Percentiles rank a stretch among this genome's conserved stretches.
Evolutionary conservation across 2,888 invertebrate genomes (phyloP).

Genomic region (Ferrisia virgata): DNA sequence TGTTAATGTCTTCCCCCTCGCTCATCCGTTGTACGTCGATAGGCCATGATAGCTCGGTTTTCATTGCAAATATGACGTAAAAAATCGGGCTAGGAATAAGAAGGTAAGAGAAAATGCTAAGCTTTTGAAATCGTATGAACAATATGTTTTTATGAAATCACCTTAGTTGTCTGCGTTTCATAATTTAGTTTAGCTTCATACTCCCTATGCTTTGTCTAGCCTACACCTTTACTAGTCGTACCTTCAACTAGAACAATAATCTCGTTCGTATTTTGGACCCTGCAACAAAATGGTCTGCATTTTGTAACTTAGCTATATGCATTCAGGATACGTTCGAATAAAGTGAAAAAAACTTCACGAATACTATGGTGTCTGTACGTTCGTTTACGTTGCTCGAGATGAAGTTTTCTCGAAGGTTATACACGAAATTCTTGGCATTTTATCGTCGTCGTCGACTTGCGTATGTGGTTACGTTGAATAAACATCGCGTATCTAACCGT

Average conservation of each 20-base stretch:
- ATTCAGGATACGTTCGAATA: not conserved
- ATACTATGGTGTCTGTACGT: too few species aligned
- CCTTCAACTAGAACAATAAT: not conserved
- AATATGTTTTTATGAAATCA: not conserved
- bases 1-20: too few species aligned
- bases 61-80: too few species aligned
- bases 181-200: not conserved
- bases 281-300: too few species aligned
- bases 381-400: not conserved
- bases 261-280: not conserved
- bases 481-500: not conserved
- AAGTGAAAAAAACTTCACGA: not conserved
- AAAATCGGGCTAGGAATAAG: too few species aligned
- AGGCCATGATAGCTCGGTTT: too few species aligned
- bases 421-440: not conserved
- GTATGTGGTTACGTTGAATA: not conserved
- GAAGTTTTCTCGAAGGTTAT: not conserved
- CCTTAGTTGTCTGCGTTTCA: not conserved
- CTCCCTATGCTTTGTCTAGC: not conserved
- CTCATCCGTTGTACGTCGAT: too few species aligned
- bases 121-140: too few species aligned
- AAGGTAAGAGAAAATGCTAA: too few species aligned
- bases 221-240: not conserved
- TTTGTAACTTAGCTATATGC: not conserved
- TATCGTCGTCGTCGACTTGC: not conserved